phyloP scores from a whole-genome alignment of 2,113 vertebrate species.

The Dicaeum eximium region DNA sequence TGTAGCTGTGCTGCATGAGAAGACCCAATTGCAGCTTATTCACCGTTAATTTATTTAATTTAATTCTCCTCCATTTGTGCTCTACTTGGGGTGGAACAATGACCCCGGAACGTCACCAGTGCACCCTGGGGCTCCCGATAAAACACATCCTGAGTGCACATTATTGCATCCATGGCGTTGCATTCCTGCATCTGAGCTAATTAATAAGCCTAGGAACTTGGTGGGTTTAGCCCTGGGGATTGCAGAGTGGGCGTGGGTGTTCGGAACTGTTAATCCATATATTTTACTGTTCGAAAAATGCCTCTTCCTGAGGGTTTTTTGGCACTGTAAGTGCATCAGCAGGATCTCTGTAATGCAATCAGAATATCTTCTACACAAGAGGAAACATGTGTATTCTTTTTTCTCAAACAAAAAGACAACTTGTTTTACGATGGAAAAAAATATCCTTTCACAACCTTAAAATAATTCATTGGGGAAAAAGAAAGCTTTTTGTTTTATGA shows the following conservation, averaged over 20 bases:
- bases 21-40: neutral
- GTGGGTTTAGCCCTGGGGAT: neutral
- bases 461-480: neutral
- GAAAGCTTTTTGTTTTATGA: neutral
- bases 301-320: neutral
- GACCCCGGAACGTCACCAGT: neutral
- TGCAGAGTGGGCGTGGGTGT: neutral
- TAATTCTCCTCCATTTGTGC: neutral
- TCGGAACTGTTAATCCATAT: neutral
- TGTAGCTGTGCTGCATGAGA: neutral
- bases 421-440: neutral
- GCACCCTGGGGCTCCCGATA: neutral
- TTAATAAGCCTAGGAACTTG: neutral
- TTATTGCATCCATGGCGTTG: neutral
- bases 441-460: neutral
- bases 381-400: neutral
- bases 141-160: neutral
- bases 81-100: neutral
- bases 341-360: neutral
- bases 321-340: neutral
- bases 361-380: neutral
- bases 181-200: neutral
- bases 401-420: neutral
- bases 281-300: neutral
- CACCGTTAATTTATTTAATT: too few species aligned